Evolutionary conservation across 2,888 invertebrate genomes (phyloP), one percentile per base, ranked within the genome.

Genomic region (Mythimna ferrago): DNA sequence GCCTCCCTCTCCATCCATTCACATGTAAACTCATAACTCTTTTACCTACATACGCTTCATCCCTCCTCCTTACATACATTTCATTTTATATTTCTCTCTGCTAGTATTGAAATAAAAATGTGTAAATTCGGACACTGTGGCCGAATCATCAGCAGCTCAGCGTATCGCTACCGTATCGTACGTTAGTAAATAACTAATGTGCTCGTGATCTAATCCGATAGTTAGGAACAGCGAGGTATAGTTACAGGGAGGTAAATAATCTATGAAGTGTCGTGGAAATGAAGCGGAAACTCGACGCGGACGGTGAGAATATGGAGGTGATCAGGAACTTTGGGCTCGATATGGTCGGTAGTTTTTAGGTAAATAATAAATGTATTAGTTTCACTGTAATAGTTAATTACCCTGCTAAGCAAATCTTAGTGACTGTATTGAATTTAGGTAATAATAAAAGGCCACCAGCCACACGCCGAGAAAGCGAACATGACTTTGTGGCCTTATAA

Each of bases 121-220:
- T 38, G 38, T 38, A 2, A 38, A 2, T 38, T 38, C 9, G 38
- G 38, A 38, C 38, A 38, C 38, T 38, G 38, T 38, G 38, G 7
- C 38, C 38, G 38, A 38, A 38, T 38, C 38, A 2, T 38, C 38
- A 9, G 9, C 38, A 9, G 7, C 38, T 38, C 38, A 78, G 58
- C 57, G 56, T 53, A 61, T 57, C 63, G 63, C 71, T 63, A 60
- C 77, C 51, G 65, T 44, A 56, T 58, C 63, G 77, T 53, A 51
- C 14, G 63, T 66, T 57, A 60, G 32, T 79, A 64, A 81, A 79
- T 79, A 79, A 81, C 16, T 81, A 77, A 77, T 78, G 82, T 1
- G n/a, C 63, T 64, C 54, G 56, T 66, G 65, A 66, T 66, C 63
- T 66, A 64, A 81, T 66, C 58, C 63, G 26, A 66, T 71, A 56